These are phyloP conservation scores for Batillaria attramentaria DNA, from an alignment of 1,140 invertebrate species.

Conservation along the genomic window DNA sequence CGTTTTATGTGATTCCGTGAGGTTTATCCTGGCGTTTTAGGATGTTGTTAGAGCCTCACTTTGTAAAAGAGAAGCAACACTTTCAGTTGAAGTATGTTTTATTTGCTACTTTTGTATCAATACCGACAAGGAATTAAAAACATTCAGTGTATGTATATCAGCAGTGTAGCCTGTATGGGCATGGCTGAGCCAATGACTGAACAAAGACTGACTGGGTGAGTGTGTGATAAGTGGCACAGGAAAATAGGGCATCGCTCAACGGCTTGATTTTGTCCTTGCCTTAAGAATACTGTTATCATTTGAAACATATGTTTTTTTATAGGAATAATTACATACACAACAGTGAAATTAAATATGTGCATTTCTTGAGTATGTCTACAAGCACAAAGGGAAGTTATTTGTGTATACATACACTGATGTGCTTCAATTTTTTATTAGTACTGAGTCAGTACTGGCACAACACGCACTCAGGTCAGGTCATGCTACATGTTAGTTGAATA, in stretches of 20 bases:
- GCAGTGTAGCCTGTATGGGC: not conserved
- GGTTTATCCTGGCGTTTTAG: not conserved
- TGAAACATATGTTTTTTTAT: not conserved
- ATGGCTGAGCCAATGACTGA: slow-evolving; percentile 11
- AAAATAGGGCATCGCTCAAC: not conserved
- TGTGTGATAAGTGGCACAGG: slow-evolving; percentile 8
- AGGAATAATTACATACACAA: not conserved
- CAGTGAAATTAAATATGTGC: not conserved
- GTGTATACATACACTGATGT: not conserved
- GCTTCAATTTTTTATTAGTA: not conserved
- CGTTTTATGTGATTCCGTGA: not conserved
- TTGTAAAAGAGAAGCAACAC: not conserved
- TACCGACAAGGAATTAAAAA: not conserved
- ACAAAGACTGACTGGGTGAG: not conserved
- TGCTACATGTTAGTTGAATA: too few relatives aligned
- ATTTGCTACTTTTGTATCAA: not conserved
- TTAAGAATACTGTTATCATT: not conserved
- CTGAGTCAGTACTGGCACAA: too few relatives aligned
- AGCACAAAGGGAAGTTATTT: not conserved
- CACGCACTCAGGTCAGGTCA: too few relatives aligned
- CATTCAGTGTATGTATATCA: not conserved
- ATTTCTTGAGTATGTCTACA: not conserved
- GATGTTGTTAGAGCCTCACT: not conserved
- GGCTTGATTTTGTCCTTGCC: not conserved
- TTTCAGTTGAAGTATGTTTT: not conserved